A percentile compares a stretch with the other conserved stretches of the same genome.
These are phyloP conservation scores for Sturmia bella DNA, from an alignment of 2,888 invertebrate genomes.

Conservation along the genomic window DNA sequence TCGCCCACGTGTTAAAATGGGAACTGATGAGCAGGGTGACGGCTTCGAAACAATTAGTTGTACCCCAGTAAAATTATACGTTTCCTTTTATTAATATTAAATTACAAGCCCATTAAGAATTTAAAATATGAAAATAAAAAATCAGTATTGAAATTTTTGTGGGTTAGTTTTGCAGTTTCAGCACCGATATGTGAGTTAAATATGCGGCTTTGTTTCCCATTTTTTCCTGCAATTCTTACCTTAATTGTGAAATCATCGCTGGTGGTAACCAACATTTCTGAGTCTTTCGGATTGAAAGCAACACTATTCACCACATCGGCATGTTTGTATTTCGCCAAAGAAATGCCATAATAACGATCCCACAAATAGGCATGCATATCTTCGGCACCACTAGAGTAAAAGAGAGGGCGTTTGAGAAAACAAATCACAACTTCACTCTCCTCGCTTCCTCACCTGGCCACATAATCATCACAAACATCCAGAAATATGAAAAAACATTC, in stretches of 20 bases:
- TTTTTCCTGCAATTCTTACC: slow-evolving; percentile 72
- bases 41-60: too few relatives aligned
- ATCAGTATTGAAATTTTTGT: too few relatives aligned
- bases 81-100: too few relatives aligned
- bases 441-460: slow-evolving; percentile 91
- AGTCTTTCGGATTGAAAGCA: slow-evolving; percentile 91
- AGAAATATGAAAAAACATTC: slow-evolving; percentile 94
- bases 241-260: slow-evolving; percentile 91
- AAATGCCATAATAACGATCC: slow-evolving; percentile 92
- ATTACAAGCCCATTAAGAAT: too few relatives aligned
- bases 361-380: slow-evolving; percentile 91
- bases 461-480: slow-evolving; percentile 91
- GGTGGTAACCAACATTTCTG: slow-evolving; percentile 91
- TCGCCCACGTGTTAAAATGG: too few relatives aligned
- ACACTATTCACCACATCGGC: slow-evolving; percentile 92
- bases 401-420: not conserved
- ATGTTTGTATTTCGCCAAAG: slow-evolving; percentile 89
- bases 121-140: too few relatives aligned
- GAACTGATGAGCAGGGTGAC: too few relatives aligned
- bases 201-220: not conserved
- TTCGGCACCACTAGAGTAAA: slow-evolving; percentile 87
- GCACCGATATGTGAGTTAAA: too few relatives aligned
- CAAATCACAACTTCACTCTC: slow-evolving; percentile 80
- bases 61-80: too few relatives aligned
- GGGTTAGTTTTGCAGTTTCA: too few relatives aligned